These are phyloP conservation scores for Rynchops niger DNA, from an alignment of 2,113 vertebrate species.

Conservation along the genomic window DNA sequence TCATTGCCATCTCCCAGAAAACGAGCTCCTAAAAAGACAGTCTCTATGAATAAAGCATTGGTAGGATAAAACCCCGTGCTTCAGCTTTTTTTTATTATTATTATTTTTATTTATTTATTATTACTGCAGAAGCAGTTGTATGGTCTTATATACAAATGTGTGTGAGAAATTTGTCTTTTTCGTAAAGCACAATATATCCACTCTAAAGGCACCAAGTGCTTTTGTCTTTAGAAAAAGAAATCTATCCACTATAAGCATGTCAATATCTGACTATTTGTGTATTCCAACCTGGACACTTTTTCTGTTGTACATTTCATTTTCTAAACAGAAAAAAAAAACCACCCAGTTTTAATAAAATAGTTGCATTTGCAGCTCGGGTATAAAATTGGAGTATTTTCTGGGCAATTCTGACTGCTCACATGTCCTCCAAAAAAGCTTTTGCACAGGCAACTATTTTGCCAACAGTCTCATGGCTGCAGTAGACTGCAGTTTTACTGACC, in stretches of 20 bases:
- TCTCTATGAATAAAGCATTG: background rate
- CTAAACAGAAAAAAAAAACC: background rate
- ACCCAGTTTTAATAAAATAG: background rate
- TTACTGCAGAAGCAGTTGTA: background rate
- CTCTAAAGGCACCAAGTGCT: background rate
- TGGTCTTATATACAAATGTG: background rate
- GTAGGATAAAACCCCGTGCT: background rate
- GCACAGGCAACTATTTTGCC: background rate
- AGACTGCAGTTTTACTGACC: background rate
- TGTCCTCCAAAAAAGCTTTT: background rate
- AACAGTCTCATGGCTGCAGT: background rate
- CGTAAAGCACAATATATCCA: background rate
- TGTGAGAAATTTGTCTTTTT: background rate
- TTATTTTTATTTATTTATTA: background rate
- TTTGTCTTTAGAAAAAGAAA: background rate
- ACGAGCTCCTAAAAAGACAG: background rate
- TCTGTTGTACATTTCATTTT: background rate
- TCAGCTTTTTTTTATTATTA: background rate
- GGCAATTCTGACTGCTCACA: background rate
- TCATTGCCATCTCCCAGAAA: background rate
- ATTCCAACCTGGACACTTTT: background rate
- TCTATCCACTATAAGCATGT: background rate
- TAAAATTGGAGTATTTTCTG: background rate
- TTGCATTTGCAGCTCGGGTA: background rate
- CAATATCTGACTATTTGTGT: background rate